phyloP scores from a whole-genome alignment of 2,113 vertebrate genomes.

The Rafetus swinhoei region DNA sequence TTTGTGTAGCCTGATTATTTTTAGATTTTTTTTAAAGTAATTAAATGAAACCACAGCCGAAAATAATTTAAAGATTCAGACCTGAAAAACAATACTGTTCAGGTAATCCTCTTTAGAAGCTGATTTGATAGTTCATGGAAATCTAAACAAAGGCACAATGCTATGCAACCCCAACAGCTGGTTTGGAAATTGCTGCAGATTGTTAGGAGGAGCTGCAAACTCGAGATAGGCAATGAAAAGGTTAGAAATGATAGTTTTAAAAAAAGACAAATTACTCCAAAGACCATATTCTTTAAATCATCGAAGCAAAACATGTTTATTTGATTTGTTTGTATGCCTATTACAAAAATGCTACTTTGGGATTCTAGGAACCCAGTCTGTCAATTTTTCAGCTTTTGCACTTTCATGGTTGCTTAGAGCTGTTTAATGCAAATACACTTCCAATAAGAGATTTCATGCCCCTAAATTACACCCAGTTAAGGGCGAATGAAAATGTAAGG shows the following conservation, averaged over 20 bases:
- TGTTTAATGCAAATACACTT: constrained; percentile 88
- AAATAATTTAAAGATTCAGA: constrained; percentile 43
- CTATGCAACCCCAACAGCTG: constrained; percentile 72
- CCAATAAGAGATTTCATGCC: constrained; percentile 89
- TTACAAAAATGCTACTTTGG: constrained; percentile 88
- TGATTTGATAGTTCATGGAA: constrained; percentile 68
- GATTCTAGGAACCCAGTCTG: constrained; percentile 85
- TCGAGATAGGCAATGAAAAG: constrained; percentile 80
- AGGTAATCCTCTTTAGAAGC: constrained; percentile 78
- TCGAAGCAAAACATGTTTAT: constrained; percentile 89
- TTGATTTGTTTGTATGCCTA: constrained; percentile 87
- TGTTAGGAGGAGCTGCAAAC: constrained; percentile 78
- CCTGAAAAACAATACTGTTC: constrained; percentile 61
- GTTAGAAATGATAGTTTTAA: constrained; percentile 80
- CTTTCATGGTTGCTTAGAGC: constrained; percentile 89
- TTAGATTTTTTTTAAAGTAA: background rate
- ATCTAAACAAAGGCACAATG: constrained; percentile 70
- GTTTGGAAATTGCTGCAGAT: constrained; percentile 76
- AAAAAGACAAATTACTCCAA: constrained; percentile 81
- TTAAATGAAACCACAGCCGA: background rate
- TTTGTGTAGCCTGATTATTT: constrained; percentile 24
- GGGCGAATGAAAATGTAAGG: constrained; percentile 88
- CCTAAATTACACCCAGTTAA: constrained; percentile 90
- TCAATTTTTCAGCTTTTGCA: constrained; percentile 87
- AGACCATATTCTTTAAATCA: constrained; percentile 85